These are phyloP conservation scores for Pangasius sanitwongsei DNA, from an alignment of 2,797 vertebrate species.

Conservation along the genomic window DNA sequence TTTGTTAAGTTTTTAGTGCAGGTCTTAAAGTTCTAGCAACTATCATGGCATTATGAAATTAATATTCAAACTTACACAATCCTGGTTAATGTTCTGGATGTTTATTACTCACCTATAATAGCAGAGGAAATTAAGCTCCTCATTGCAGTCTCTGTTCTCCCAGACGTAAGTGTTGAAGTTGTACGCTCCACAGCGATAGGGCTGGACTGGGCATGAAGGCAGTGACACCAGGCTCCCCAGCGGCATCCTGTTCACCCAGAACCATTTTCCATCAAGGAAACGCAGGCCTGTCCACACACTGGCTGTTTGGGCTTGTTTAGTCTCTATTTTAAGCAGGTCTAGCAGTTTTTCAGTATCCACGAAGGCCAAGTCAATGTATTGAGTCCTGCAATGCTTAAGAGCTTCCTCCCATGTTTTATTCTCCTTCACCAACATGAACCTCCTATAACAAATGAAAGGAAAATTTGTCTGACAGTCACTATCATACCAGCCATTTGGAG, in stretches of 20 bases:
- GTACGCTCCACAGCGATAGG: slow-evolving; percentile 3
- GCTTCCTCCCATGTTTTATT: slow-evolving; percentile 63
- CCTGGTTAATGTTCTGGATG: not conserved
- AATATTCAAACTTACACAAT: not conserved
- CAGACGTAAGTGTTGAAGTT: not conserved
- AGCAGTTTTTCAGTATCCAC: slow-evolving; percentile 53
- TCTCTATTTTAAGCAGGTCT: slow-evolving; percentile 50
- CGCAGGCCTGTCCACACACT: slow-evolving; percentile 61
- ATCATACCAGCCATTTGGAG: rapidly evolving
- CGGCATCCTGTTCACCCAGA: not conserved
- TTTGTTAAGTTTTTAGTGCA: not conserved
- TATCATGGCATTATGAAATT: not conserved
- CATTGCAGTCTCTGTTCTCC: slow-evolving; percentile 26
- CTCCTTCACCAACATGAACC: slow-evolving; percentile 51
- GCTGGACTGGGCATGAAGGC: not conserved
- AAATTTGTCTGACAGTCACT: rapidly evolving
- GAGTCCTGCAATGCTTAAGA: slow-evolving; percentile 56
- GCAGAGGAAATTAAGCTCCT: not conserved
- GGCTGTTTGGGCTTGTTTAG: not conserved
- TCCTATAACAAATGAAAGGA: slow-evolving; percentile 47
- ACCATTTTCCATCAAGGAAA: slow-evolving; percentile 54
- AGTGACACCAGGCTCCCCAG: not conserved
- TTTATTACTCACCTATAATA: not conserved
- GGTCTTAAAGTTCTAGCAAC: not conserved
- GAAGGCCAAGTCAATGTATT: slow-evolving; percentile 29